phyloP scores from a whole-genome alignment of 2,113 vertebrate genomes.

The Elgaria multicarinata region DNA sequence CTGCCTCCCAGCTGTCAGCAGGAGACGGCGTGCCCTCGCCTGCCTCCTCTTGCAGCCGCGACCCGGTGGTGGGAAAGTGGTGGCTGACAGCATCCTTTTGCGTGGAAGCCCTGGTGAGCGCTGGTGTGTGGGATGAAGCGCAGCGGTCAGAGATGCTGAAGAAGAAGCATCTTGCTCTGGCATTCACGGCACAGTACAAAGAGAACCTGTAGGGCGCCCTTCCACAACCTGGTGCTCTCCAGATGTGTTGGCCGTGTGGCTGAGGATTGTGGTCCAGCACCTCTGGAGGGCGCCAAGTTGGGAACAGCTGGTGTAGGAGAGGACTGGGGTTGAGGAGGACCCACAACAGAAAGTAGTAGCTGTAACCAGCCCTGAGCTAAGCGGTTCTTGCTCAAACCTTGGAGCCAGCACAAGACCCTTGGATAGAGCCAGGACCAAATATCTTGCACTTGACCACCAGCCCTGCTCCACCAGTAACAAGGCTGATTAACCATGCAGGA shows the following conservation, averaged over 20 bases:
- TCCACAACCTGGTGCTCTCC: no score
- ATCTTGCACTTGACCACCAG: background rate
- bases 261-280: no score
- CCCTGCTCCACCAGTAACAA: no score
- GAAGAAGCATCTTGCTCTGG: background rate
- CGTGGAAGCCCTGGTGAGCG: background rate
- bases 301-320: background rate
- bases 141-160: background rate
- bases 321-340: no score
- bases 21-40: background rate
- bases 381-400: background rate
- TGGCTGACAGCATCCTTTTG: no score
- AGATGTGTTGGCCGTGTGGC: no score
- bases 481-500: background rate
- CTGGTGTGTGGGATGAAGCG: background rate
- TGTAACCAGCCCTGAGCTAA: background rate
- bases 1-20: background rate
- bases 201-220: background rate
- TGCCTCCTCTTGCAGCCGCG: background rate
- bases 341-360: no score
- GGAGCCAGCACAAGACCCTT: background rate
- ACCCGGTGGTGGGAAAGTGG: background rate
- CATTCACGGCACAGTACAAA: no score
- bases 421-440: background rate
- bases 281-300: no score